These are phyloP conservation scores for Ptilorrhoa leucosticta DNA, from an alignment of 2,113 vertebrate genomes.

Conservation along the genomic window DNA sequence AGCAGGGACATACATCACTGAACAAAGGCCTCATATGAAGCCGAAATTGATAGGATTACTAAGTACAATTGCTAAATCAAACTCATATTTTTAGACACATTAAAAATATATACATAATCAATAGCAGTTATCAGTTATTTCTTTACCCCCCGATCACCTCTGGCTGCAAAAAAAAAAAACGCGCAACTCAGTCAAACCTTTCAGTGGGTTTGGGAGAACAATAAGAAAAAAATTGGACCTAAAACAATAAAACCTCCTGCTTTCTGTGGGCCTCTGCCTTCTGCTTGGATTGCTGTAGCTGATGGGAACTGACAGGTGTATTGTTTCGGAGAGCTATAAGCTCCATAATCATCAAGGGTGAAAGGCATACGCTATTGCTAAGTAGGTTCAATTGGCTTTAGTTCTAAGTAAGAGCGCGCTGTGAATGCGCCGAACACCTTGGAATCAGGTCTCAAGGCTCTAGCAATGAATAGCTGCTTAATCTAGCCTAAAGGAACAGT, in stretches of 20 bases:
- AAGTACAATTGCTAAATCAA: conserved; percentile 72
- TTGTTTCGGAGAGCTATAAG: conserved; percentile 96
- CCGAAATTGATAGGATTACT: conserved; percentile 69
- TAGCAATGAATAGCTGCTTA: conserved; percentile 88
- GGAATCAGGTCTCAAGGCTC: conserved; percentile 85
- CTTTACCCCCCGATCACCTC: conserved; percentile 73
- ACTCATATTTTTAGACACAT: conserved; percentile 52
- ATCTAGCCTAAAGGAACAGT: conserved; percentile 96
- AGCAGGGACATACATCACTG: conserved; percentile 10
- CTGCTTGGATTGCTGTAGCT: conserved; percentile 91
- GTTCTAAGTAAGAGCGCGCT: conserved; percentile 93
- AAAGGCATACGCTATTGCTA: conserved; percentile 92
- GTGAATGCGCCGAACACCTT: conserved; percentile 90
- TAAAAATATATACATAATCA: conserved; percentile 31
- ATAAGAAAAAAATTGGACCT: conserved; percentile 83
- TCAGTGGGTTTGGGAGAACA: conserved; percentile 81
- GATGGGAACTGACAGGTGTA: conserved; percentile 97
- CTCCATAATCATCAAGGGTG: conserved; percentile 92
- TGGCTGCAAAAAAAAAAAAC: conserved; percentile 66
- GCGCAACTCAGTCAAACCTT: conserved; percentile 75
- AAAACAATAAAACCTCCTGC: conserved; percentile 85
- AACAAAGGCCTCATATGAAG: conserved; percentile 72
- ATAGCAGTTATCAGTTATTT: conserved; percentile 80
- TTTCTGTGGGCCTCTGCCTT: conserved; percentile 87
- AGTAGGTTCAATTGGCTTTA: conserved; percentile 98